Evolutionary conservation across 2,797 vertebrate genomes (phyloP).

Genomic region (Channallabes apus): DNA sequence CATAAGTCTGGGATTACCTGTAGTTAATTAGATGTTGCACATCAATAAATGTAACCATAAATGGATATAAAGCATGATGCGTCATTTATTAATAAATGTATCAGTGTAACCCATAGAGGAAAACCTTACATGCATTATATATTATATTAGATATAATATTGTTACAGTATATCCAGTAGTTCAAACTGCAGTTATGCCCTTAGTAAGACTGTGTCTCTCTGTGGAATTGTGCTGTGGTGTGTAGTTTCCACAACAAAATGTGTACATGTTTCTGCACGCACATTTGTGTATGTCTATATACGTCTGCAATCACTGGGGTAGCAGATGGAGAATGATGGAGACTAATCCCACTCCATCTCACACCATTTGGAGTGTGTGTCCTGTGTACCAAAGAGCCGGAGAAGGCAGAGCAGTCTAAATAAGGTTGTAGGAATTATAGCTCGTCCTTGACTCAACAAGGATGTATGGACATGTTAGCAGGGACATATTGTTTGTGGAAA

Average conservation of each 20-base stretch:
- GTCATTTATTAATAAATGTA: not conserved
- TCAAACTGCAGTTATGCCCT: not conserved
- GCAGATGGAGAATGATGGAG: slow-evolving; percentile 50
- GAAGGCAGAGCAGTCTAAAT: slow-evolving; percentile 52
- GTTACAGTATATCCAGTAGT: not conserved
- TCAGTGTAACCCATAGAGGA: not conserved
- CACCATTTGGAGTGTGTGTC: slow-evolving; percentile 37
- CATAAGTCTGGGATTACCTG: too few relatives aligned
- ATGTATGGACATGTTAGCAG: slow-evolving; percentile 58
- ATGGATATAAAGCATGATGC: not conserved
- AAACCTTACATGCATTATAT: not conserved
- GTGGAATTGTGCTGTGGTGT: slow-evolving; percentile 19
- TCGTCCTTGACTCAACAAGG: slow-evolving; percentile 63
- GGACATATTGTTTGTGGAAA: slow-evolving; percentile 62
- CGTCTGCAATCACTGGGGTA: slow-evolving; percentile 42
- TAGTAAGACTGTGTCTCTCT: not conserved
- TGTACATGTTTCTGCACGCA: slow-evolving; percentile 27
- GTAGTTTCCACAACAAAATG: slow-evolving; percentile 27
- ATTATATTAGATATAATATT: not conserved
- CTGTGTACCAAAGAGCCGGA: slow-evolving; percentile 10
- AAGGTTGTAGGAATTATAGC: slow-evolving; percentile 63
- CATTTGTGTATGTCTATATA: slow-evolving; percentile 24
- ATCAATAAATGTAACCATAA: not conserved
- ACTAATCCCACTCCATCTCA: slow-evolving; percentile 49
- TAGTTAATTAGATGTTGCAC: not conserved